phyloP scores from a whole-genome alignment of 2,113 vertebrate species.

The Phycodurus eques region DNA sequence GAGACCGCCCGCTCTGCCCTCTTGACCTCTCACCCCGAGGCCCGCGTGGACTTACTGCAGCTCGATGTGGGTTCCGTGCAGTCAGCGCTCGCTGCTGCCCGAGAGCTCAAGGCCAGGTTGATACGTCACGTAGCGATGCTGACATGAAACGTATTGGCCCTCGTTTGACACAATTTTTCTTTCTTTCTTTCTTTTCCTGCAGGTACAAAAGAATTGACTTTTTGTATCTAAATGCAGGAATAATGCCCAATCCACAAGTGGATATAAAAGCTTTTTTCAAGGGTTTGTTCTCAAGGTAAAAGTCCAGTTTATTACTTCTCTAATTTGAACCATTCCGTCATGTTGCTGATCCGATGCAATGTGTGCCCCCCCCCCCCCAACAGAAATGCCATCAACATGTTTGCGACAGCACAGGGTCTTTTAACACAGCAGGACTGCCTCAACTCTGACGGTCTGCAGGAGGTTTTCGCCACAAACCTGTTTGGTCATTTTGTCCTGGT shows the following conservation, averaged over 20 bases:
- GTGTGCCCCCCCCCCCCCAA: conserved; percentile 17
- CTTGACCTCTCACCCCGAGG: conserved; percentile 64
- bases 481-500: conserved; percentile 96
- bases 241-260: conserved; percentile 90
- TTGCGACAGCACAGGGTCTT: conserved; percentile 89
- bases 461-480: conserved; percentile 92
- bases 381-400: conserved; percentile 83
- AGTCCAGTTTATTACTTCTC: background rate
- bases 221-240: conserved; percentile 91
- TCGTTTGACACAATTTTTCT: too few relatives aligned
- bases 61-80: conserved; percentile 81
- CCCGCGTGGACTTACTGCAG: conserved; percentile 75
- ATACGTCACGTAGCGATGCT: background rate
- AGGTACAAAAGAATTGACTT: conserved; percentile 88
- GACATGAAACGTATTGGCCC: background rate
- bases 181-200: background rate
- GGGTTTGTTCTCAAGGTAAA: conserved; percentile 86
- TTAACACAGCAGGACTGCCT: conserved; percentile 83
- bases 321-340: background rate
- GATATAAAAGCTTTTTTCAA: conserved; percentile 80
- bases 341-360: background rate
- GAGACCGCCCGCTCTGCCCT: conserved; percentile 71
- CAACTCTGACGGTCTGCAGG: conserved; percentile 85
- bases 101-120: conserved; percentile 80
- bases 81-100: conserved; percentile 79